Evolutionary conservation across 2,797 vertebrate species (phyloP).

Genomic region (Benthosema pterotum): DNA sequence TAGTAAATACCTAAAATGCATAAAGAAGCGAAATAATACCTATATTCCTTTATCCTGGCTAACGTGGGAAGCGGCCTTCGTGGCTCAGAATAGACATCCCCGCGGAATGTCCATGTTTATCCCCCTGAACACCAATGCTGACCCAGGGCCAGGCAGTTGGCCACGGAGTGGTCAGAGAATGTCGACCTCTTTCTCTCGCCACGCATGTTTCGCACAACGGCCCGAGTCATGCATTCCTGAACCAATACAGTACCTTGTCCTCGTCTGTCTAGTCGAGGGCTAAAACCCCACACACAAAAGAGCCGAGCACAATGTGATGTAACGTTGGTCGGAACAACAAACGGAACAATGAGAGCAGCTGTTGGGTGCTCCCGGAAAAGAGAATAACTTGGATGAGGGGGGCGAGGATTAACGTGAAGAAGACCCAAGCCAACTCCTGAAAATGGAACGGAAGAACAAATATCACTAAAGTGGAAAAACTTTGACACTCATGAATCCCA

Average conservation of each 20-base stretch:
- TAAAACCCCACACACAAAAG: constrained; percentile 10
- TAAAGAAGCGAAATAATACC: too few relatives aligned
- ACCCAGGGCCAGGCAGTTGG: constrained; percentile 18
- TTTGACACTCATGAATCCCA: too few relatives aligned
- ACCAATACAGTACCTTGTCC: neutral
- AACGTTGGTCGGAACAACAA: neutral
- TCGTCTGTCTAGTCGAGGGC: constrained; percentile 12
- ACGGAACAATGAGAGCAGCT: neutral
- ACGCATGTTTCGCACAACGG: constrained; percentile 18
- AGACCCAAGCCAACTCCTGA: neutral
- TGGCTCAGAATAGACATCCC: constrained; percentile 49
- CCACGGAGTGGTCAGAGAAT: constrained; percentile 42
- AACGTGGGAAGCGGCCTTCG: constrained; percentile 33
- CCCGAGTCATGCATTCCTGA: constrained; percentile 13
- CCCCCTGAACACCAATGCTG: constrained; percentile 39
- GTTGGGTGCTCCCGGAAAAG: neutral
- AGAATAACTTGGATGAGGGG: neutral
- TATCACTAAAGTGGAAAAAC: too few relatives aligned
- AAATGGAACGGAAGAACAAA: neutral
- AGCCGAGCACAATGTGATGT: neutral
- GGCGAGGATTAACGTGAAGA: constrained; percentile 9
- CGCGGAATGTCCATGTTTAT: constrained; percentile 47
- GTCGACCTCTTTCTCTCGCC: constrained; percentile 18
- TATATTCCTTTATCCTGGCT: constrained; percentile 7
- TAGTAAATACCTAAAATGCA: too few relatives aligned